Evolutionary conservation across 2,113 vertebrate species (phyloP), one percentile per base, ranked within the genome.

Genomic region (Microtus montanus): DNA sequence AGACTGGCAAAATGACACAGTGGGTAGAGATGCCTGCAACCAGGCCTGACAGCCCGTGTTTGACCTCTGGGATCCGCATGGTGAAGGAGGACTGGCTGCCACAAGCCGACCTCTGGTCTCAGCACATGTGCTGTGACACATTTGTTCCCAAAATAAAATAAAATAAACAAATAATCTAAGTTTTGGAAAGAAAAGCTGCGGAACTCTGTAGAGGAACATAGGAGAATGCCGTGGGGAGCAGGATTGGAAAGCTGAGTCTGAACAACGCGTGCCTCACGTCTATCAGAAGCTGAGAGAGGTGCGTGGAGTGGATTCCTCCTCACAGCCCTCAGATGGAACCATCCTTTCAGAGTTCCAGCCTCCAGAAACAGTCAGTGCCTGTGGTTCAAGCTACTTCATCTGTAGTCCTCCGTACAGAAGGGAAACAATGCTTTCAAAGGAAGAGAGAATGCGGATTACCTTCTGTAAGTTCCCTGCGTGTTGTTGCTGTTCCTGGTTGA

Each of bases 211-310:
- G 61, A 63, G 22, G 3, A 78, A 70, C 71, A 75, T 49, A 47
- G 15, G 12, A 78, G 35, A 82, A n/a, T 0, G 1, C 12, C 28
- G 0, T 1, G 5, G 52, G 4, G 52, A 4, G 24, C 61, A 52
- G 83, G 26, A 22, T 4, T 49, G 1, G 28, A 14, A 14, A 0
- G 20, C 52, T 11, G 35, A 13, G 12, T 58, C 17, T 73, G 2
- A 0, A 44, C 49, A 58, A 1, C 0, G 15, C 44, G 20, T 20
- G 5, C 52, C 66, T 58, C 47, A 22, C 12, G 38, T 41, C 35
- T 41, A 38, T 74, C 20, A 38, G 47, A 77, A 19, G 11, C 33
- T 4, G 3, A 15, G 30, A 15, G 7, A 20, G 20, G 64, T 4
- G 11, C 22, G 13, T 6, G 41, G 35, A 4, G 11, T 19, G 61